These are phyloP conservation scores for Megalops cyprinoides DNA, from an alignment of 2,797 vertebrate species.

Conservation along the genomic window DNA sequence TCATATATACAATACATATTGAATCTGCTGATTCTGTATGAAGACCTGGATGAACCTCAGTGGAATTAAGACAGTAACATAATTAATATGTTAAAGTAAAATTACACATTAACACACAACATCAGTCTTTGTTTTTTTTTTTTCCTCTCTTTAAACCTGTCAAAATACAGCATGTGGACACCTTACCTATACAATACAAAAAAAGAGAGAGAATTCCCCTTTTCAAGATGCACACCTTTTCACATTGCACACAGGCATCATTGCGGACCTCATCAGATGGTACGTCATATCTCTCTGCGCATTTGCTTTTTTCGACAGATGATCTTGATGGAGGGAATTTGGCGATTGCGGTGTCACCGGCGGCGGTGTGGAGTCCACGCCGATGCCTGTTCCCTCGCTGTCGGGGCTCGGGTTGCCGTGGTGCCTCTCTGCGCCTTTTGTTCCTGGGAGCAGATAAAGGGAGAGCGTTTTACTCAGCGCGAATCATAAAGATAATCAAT, in stretches of 20 bases:
- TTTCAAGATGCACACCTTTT: not conserved
- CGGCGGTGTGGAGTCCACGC: not conserved
- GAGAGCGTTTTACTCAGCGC: slow-evolving; percentile 59
- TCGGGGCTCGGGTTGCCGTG: not conserved
- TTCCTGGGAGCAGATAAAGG: slow-evolving; percentile 55
- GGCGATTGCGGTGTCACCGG: slow-evolving; percentile 14
- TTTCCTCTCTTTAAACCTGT: too few relatives aligned
- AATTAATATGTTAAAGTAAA: not conserved
- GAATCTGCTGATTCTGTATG: not conserved
- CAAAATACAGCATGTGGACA: not conserved
- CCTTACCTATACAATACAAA: not conserved
- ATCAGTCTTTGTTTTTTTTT: slow-evolving; percentile 19
- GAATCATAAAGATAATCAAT: slow-evolving; percentile 66
- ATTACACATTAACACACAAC: not conserved
- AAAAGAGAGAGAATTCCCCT: not conserved
- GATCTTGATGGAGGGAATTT: slow-evolving; percentile 30
- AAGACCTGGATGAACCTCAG: not conserved
- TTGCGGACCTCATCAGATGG: not conserved
- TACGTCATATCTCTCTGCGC: slow-evolving; percentile 10
- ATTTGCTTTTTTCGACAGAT: slow-evolving; percentile 21
- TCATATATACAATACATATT: too few relatives aligned
- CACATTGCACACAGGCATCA: not conserved
- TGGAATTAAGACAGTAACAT: not conserved
- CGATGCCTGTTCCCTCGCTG: too few relatives aligned
- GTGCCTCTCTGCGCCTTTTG: slow-evolving; percentile 51